phyloP scores from a whole-genome alignment of 1,140 invertebrate genomes.

The Musca domestica region DNA sequence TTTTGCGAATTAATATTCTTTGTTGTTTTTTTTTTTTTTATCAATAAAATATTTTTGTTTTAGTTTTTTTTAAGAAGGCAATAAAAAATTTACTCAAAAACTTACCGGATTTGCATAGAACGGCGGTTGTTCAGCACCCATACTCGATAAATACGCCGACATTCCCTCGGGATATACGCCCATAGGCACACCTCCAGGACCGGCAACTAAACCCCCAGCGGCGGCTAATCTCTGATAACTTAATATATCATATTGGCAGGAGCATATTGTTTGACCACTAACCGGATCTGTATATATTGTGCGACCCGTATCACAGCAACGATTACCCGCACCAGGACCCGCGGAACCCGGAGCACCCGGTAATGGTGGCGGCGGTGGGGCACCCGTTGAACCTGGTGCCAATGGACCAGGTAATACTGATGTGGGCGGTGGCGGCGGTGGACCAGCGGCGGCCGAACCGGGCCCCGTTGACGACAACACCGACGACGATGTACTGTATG shows the following conservation, averaged over 20 bases:
- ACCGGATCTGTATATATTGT: conserved; percentile 89
- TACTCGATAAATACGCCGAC: conserved; percentile 76
- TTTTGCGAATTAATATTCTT: no score
- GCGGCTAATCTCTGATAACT: conserved; percentile 78
- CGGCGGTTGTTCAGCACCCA: conserved; percentile 75
- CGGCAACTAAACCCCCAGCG: conserved; percentile 58
- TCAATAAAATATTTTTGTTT: no score
- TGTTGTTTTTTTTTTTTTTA: no score
- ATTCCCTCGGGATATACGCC: conserved; percentile 71
- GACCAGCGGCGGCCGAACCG: conserved; percentile 34
- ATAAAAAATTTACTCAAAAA: conserved; percentile 34
- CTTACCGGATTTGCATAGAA: conserved; percentile 81
- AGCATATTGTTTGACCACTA: conserved; percentile 89
- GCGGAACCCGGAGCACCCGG: conserved; percentile 42
- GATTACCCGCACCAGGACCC: conserved; percentile 53
- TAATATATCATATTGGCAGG: conserved; percentile 82
- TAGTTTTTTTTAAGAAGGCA: no score
- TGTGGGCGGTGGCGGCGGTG: conserved; percentile 67
- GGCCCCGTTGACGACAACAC: conserved; percentile 38
- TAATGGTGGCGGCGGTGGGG: conserved; percentile 27
- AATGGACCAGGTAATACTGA: conserved; percentile 47
- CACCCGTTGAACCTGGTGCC: conserved; percentile 35
- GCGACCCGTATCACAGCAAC: conserved; percentile 89
- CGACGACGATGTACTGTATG: conserved; percentile 45
- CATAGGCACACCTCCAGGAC: conserved; percentile 59